A percentile compares a stretch with the other conserved stretches of the same genome.
These are phyloP conservation scores for Pomacea canaliculata DNA, from an alignment of 2,888 invertebrate species.

Conservation along the genomic window DNA sequence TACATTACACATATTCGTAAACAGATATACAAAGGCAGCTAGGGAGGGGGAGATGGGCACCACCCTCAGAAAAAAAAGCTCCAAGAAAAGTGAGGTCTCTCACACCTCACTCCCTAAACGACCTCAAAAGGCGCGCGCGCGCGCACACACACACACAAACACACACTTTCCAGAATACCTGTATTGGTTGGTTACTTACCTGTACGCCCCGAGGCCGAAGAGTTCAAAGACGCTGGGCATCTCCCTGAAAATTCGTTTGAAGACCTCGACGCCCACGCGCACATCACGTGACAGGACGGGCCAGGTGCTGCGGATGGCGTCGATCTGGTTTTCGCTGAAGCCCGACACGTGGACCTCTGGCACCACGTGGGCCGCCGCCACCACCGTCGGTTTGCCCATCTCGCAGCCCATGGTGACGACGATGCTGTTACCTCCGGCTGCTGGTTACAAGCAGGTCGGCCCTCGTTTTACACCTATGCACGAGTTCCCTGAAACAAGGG, in stretches of 20 bases:
- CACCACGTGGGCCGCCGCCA: slow-evolving; percentile 36
- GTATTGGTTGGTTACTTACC: too few species aligned
- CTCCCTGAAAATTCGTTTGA: slow-evolving; percentile 48
- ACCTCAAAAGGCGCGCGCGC: too few species aligned
- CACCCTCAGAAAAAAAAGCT: too few species aligned
- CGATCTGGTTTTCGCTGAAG: slow-evolving; percentile 56
- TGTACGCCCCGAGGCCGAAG: slow-evolving; percentile 38
- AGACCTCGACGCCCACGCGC: slow-evolving; percentile 48
- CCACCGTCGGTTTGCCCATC: slow-evolving; percentile 45
- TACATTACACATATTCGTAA: too few species aligned
- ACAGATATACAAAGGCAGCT: too few species aligned
- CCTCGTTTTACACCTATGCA: background rate
- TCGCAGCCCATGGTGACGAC: slow-evolving; percentile 52
- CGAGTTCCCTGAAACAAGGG: too few species aligned
- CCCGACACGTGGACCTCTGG: slow-evolving; percentile 35
- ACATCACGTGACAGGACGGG: slow-evolving; percentile 49
- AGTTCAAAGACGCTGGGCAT: slow-evolving; percentile 47
- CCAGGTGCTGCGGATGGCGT: slow-evolving; percentile 61
- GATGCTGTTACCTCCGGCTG: background rate
- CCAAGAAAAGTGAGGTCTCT: too few species aligned
- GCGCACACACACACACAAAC: too few species aligned
- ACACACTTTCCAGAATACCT: too few species aligned
- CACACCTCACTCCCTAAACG: too few species aligned
- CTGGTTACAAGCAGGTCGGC: background rate
- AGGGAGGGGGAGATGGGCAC: too few species aligned